Conservation (phyloP, 2,797 vertebrate species). For the Enteromius radiatus region DNA sequence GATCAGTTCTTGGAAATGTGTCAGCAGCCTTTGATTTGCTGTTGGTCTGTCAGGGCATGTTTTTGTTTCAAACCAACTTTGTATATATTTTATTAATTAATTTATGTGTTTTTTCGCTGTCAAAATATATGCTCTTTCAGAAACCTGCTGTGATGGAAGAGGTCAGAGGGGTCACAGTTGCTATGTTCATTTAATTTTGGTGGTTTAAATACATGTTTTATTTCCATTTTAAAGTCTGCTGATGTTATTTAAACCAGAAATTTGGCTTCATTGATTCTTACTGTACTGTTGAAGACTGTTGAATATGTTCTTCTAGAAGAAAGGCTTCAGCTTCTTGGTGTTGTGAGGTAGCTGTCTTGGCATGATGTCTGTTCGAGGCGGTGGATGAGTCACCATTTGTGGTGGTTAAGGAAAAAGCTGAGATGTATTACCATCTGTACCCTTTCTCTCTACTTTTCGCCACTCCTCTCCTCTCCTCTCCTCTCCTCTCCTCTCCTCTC, state of each 20-base stretch:
- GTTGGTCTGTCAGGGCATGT: not conserved
- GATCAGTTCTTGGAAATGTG: conserved; percentile 12
- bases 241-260: not conserved
- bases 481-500: not conserved
- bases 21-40: not conserved
- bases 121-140: not conserved
- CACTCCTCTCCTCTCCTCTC: not conserved
- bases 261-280: not conserved
- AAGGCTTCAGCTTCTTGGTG: conserved; percentile 5
- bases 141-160: not conserved
- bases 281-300: not conserved
- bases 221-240: conserved; percentile 15
- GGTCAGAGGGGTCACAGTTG: conserved; percentile 16
- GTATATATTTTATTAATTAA: not conserved
- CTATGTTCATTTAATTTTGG: not conserved
- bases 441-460: conserved; percentile 3
- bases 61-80: not conserved
- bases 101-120: not conserved
- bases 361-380: conserved; percentile 35
- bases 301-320: conserved; percentile 6
- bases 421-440: conserved; percentile 36
- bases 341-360: conserved; percentile 36
- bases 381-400: conserved; percentile 59
- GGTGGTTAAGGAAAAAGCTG: conserved; percentile 46
- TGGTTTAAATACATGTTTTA: not conserved